Percentiles rank a stretch among this genome's conserved stretches.
Conservation (phyloP, 2,113 vertebrate genomes). For the Thamnophis sirtalis region DNA sequence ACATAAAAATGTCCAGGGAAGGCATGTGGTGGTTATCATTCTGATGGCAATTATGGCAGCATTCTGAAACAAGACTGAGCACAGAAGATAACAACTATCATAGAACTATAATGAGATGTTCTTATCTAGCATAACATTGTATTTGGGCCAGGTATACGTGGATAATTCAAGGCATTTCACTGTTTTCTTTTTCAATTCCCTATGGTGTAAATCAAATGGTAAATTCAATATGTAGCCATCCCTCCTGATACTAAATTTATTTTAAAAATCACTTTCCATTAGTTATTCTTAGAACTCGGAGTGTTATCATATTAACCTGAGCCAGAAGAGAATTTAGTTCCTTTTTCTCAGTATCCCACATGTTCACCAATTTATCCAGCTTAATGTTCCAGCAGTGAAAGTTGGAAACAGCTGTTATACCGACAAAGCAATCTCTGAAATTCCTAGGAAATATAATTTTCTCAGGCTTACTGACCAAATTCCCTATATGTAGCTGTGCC, state of each 20-base stretch:
- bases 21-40: background rate
- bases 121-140: background rate
- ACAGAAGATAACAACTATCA: background rate
- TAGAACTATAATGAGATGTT: background rate
- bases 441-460: background rate
- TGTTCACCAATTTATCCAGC: background rate
- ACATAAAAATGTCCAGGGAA: background rate
- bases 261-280: background rate
- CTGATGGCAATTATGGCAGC: background rate
- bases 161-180: background rate
- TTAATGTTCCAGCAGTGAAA: background rate
- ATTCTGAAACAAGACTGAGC: background rate
- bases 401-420: background rate
- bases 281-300: background rate
- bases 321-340: background rate
- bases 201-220: background rate
- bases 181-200: background rate
- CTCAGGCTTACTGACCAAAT: background rate
- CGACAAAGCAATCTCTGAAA: background rate
- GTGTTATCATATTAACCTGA: background rate
- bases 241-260: background rate
- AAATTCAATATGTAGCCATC: background rate
- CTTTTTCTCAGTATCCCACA: background rate
- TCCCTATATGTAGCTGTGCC: background rate
- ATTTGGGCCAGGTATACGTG: background rate